Conservation (phyloP, 2,888 invertebrate species). For the Meloe dianella region DNA sequence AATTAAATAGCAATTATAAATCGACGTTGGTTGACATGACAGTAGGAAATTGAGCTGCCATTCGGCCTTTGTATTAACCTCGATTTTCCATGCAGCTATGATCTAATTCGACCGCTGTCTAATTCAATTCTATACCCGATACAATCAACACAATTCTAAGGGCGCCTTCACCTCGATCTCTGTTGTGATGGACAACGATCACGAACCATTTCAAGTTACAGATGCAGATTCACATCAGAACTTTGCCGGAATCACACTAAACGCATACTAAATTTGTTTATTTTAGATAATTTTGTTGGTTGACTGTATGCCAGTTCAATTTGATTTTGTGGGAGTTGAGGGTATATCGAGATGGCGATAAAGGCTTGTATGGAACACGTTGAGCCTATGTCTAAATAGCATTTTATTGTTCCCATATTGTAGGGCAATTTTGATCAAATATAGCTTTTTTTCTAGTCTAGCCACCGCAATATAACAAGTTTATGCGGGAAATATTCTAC, state of each 20-base stretch:
- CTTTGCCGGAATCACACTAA: too few relatives aligned
- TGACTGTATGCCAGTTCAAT: too few relatives aligned
- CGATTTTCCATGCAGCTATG: not conserved
- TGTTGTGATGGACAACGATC: too few relatives aligned
- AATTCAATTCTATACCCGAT: not conserved
- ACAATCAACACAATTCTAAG: not conserved
- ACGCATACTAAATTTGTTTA: too few relatives aligned
- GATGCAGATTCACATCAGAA: too few relatives aligned
- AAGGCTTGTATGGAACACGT: too few relatives aligned
- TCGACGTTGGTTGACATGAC: not conserved
- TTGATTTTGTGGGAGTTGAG: too few relatives aligned
- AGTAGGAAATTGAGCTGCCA: conserved; percentile 1
- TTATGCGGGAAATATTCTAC: not conserved
- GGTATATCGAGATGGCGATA: too few relatives aligned
- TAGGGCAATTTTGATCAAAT: not conserved
- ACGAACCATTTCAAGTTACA: too few relatives aligned
- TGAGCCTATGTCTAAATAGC: too few relatives aligned
- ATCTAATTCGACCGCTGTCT: not conserved
- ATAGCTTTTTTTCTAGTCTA: not conserved
- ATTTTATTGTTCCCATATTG: not conserved
- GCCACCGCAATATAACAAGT: not conserved
- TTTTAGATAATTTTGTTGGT: too few relatives aligned
- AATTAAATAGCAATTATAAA: not conserved
- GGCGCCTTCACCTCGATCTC: too few relatives aligned
- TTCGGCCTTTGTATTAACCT: not conserved